These are phyloP conservation scores for Sarcophaga bullata DNA, from an alignment of 1,140 invertebrate genomes.

Conservation along the genomic window DNA sequence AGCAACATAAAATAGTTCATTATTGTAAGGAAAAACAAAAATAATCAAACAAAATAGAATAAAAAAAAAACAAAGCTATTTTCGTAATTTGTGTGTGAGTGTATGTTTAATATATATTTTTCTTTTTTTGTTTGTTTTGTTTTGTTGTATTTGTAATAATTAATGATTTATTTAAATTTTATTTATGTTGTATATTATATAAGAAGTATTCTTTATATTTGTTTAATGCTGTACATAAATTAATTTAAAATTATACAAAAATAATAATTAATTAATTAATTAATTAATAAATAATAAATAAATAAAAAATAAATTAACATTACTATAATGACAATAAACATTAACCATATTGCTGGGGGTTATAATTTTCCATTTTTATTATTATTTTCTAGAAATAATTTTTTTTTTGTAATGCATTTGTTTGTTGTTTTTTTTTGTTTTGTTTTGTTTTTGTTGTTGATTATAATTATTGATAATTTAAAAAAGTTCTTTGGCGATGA, in stretches of 20 bases:
- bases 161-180: slow-evolving; percentile 43
- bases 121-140: slow-evolving; percentile 5
- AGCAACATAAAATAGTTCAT: background rate
- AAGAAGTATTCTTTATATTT: slow-evolving; percentile 44
- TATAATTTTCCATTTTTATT: slow-evolving; percentile 23
- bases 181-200: slow-evolving; percentile 31
- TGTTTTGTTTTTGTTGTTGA: slow-evolving; percentile 41
- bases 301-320: slow-evolving; percentile 28
- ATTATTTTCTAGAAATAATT: background rate
- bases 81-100: slow-evolving; percentile 32
- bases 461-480: slow-evolving; percentile 46
- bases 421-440: too few relatives aligned
- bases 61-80: slow-evolving; percentile 32
- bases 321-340: slow-evolving; percentile 28
- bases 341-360: slow-evolving; percentile 40
- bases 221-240: slow-evolving; percentile 39
- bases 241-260: slow-evolving; percentile 39
- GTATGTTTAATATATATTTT: slow-evolving; percentile 31
- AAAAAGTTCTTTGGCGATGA: slow-evolving; percentile 62
- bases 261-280: slow-evolving; percentile 8
- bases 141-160: slow-evolving; percentile 25
- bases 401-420: slow-evolving; percentile 14
- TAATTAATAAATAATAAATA: slow-evolving; percentile 30
- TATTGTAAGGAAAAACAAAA: background rate
- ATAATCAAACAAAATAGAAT: background rate